A percentile compares a stretch with the other conserved stretches of the same genome.
Evolutionary conservation across 2,888 invertebrate genomes (phyloP).

Genomic region (Poecilobothrus nobilitatus): DNA sequence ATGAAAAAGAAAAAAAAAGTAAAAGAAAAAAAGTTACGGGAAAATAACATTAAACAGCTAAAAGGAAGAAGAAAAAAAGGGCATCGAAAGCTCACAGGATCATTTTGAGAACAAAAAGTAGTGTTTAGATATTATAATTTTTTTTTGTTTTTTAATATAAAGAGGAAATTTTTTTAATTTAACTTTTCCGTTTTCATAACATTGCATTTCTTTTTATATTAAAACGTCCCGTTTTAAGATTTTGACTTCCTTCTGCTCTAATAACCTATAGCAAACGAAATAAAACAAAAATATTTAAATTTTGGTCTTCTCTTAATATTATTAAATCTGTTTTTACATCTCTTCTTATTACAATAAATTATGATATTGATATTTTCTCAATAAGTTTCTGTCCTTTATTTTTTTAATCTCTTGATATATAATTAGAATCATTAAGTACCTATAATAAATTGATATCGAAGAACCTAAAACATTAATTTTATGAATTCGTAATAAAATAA

Average conservation of each 20-base stretch:
- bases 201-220: neutral
- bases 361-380: no score
- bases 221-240: neutral
- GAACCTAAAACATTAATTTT: no score
- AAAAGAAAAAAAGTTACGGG: neutral
- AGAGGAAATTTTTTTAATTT: slow-evolving; percentile 1
- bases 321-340: no score
- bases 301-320: neutral
- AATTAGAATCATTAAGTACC: no score
- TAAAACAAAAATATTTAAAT: neutral
- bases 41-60: neutral
- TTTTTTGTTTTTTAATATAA: neutral
- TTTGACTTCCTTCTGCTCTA: neutral
- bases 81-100: neutral
- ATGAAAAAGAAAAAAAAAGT: neutral
- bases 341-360: no score
- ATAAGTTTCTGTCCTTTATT: neutral
- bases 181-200: neutral
- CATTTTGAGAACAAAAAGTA: neutral
- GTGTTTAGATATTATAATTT: neutral
- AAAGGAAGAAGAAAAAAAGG: neutral
- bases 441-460: no score
- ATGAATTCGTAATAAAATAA: no score
- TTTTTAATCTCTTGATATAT: neutral
- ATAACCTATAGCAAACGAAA: neutral